These are phyloP conservation scores for Pseudorasbora parva DNA, from an alignment of 2,113 vertebrate species.

Conservation along the genomic window DNA sequence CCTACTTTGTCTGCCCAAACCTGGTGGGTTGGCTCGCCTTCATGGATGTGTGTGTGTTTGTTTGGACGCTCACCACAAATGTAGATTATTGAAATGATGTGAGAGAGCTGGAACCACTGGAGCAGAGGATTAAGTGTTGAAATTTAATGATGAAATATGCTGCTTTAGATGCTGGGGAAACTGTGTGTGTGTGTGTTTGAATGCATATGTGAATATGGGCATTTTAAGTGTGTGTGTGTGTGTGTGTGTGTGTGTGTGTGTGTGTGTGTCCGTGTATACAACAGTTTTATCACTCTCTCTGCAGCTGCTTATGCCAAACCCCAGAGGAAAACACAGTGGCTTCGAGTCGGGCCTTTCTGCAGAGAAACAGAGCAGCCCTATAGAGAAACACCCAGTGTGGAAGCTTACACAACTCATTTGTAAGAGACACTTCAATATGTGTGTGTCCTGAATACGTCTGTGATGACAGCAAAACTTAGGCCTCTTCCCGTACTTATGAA, in stretches of 20 bases:
- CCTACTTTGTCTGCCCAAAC: neutral
- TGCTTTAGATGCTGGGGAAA: constrained; percentile 52
- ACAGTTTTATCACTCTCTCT: constrained; percentile 41
- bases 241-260: no score
- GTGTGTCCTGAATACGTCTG: constrained; percentile 48
- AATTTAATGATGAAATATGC: constrained; percentile 82
- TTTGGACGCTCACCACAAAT: constrained; percentile 69
- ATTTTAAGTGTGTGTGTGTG: constrained; percentile 6
- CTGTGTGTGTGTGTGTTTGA: constrained; percentile 38
- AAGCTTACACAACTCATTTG: constrained; percentile 31
- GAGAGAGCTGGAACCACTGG: constrained; percentile 72
- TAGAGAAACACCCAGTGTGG: constrained; percentile 17
- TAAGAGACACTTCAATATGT: constrained; percentile 35
- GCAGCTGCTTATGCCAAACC: constrained; percentile 48
- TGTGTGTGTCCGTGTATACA: constrained; percentile 1
- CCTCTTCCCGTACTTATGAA: constrained; percentile 38
- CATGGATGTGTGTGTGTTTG: constrained; percentile 42
- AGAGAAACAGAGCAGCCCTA: neutral
- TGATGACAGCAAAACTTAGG: constrained; percentile 47
- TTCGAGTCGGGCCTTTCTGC: constrained; percentile 12
- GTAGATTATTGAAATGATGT: constrained; percentile 79
- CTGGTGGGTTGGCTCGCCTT: neutral
- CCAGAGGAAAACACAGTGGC: constrained; percentile 14
- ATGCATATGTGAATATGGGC: no score
- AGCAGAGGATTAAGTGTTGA: constrained; percentile 82